Evolutionary conservation across 2,888 invertebrate genomes (phyloP), one percentile per base, ranked within the genome.

Genomic region (Ormyrus pomaceus): DNA sequence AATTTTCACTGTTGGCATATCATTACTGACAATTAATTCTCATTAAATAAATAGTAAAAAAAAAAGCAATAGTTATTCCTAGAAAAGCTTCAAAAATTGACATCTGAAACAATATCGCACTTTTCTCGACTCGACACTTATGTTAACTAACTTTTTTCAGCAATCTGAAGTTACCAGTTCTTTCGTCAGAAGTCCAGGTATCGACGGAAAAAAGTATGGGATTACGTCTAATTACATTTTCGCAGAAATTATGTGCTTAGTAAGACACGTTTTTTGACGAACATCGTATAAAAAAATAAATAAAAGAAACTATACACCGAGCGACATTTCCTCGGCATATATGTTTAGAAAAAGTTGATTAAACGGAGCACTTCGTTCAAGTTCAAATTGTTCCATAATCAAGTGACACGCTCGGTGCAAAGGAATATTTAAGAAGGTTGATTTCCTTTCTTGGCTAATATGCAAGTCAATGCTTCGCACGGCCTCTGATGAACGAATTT

Each of bases 391-490:
- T 76, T 76, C 62, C 53, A 45, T 69, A 68, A 76, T 56, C 65
- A 48, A 56, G 8, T 55, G 5, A 61, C 19, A 50, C 46, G 53
- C 9, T 75, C 13, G n/a, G n/a, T 56, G 73, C 53, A 9, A 48
- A 34, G 13, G 73, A 73, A 73, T 73, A 73, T 55, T 73, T 64
- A 73, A 73, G 48, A 50, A 51, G 46, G 61, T 45, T 61, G 51
- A 5, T 56, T 55, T 10, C 45, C n/a, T 13, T 61, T 46, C 11
- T 61, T 9, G n/a, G 45, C 51, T 51, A 51, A 61, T 71, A 61
- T 61, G 69, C 69, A 58, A 69, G 58, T 69, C 53, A 48, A 69
- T 58, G 55, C 51, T 66, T 51, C 8, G 53, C 34, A 3, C 34
- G 4, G 4, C 34, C 34, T 34, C 13, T 11, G 34, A 50, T 64